Base-by-base conservation (phyloP, 1,140 invertebrate species). In the Zaprionus camerounensis region DNA sequence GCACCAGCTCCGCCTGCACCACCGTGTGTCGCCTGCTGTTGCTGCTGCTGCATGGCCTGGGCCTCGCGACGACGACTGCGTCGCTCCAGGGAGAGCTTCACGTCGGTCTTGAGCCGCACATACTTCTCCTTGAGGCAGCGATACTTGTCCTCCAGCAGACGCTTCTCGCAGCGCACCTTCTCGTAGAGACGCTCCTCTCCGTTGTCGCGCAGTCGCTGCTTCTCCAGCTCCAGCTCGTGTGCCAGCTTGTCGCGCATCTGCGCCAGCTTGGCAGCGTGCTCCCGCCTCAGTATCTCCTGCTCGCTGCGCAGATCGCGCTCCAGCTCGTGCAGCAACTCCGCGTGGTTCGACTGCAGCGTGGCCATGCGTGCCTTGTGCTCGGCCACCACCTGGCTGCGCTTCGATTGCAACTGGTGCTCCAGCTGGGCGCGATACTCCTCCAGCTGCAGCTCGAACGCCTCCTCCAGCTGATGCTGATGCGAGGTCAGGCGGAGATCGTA, bases 121-220 rank as follows among this genome's bases (percentile, higher is more conserved):
- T 97, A 97, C 87, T 97, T 97, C 79, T 97, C 96, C 91, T 97
- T 97, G 20, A 97, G 93, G 63, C 95, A 96, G n/a, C 94, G 94
- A 83, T 97, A 97, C 83, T 97, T 97, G 78, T 97, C 96, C 74
- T 96, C 94, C 0, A 97, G 77, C 17, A 96, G 87, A 3, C 96
- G 94, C 77, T 96, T 96, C 82, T 96, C 96, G 80, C 95, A 96
- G 2, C 95, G 93, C 46, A 96, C 88, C 80, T 96, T 96, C 75
- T 96, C 95, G 78, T 94, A 95, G 73, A 94, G 68, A 73, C 93
- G 76, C 78, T 95, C 85, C 92, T 95, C 92, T 74, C 93, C 74
- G 69, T 87, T 62, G 71, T 77, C 69, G 58, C 92, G 44, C 71
- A 93, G 26, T 84, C 94, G 26, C 84, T 93, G 76, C 86, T 93